Conservation (phyloP, 2,797 vertebrate genomes). For the Spinus pinus region DNA sequence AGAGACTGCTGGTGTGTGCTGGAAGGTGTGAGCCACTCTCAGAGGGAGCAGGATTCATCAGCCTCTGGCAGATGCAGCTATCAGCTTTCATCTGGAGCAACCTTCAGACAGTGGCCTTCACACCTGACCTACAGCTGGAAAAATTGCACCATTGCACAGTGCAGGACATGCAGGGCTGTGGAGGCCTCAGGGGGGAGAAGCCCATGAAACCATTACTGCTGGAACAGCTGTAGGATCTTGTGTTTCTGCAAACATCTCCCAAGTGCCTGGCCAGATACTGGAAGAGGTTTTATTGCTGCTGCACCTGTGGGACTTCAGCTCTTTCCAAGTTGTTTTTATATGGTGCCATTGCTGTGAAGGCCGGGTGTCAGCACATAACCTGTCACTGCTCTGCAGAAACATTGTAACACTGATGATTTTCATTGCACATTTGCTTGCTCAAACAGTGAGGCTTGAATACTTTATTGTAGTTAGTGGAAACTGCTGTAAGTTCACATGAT, state of each 20-base stretch:
- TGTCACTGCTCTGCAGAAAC: not conserved
- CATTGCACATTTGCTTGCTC: not conserved
- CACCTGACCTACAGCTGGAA: not conserved
- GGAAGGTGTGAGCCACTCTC: not conserved
- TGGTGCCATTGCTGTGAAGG: not conserved
- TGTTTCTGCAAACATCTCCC: not conserved
- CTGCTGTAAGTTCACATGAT: not conserved
- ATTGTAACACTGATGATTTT: not conserved
- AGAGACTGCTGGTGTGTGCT: not conserved
- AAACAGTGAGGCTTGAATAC: not conserved
- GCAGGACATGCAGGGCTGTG: not conserved
- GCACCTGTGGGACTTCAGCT: not conserved
- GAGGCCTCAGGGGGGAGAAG: not conserved
- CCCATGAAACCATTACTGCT: not conserved
- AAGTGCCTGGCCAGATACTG: not conserved
- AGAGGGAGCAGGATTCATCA: not conserved
- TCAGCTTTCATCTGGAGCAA: not conserved
- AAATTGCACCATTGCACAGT: not conserved
- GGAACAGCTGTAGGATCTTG: not conserved
- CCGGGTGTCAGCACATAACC: rapidly evolving
- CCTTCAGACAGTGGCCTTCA: not conserved
- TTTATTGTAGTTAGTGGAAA: not conserved
- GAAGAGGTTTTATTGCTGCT: not conserved
- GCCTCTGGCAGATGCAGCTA: not conserved
- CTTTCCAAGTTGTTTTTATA: not conserved